Conservation (phyloP, 2,888 invertebrate species). For the Noctua janthina region DNA sequence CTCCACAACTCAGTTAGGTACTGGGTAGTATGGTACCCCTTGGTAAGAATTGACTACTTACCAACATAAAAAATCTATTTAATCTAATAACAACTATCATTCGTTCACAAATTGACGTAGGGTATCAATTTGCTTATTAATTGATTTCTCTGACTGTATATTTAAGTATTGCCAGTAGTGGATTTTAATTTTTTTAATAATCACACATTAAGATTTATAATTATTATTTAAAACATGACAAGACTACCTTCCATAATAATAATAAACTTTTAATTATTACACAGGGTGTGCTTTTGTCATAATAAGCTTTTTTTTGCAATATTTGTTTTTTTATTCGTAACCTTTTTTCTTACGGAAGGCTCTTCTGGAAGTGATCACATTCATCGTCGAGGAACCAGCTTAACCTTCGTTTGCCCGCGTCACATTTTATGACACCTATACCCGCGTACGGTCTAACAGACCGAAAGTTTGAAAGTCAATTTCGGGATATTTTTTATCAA, state of each 20-base stretch:
- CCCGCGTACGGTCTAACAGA: too few relatives aligned
- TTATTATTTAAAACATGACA: slow-evolving; percentile 26
- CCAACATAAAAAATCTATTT: too few relatives aligned
- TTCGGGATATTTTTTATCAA: too few relatives aligned
- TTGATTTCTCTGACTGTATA: too few relatives aligned
- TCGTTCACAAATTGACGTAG: too few relatives aligned
- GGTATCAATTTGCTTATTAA: too few relatives aligned
- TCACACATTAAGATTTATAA: slow-evolving; percentile 9
- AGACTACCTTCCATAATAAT: slow-evolving; percentile 43
- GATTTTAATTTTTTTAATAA: background rate
- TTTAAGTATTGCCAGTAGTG: background rate
- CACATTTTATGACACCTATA: too few relatives aligned
- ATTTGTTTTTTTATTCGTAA: background rate
- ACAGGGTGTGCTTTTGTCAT: slow-evolving; percentile 49
- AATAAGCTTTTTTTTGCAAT: slow-evolving; percentile 19
- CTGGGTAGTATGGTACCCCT: too few relatives aligned
- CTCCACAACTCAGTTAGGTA: background rate
- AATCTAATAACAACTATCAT: too few relatives aligned
- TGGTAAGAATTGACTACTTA: too few relatives aligned
- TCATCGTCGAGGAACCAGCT: background rate
- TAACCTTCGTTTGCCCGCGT: background rate
- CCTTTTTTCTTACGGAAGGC: slow-evolving; percentile 20
- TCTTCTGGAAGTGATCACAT: background rate
- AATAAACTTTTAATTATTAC: slow-evolving; percentile 11
- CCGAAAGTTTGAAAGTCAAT: too few relatives aligned